These are phyloP conservation scores for Actinernus sp. DNA, from an alignment of 92 coral and sea anemone genomes.

Conservation along the genomic window DNA sequence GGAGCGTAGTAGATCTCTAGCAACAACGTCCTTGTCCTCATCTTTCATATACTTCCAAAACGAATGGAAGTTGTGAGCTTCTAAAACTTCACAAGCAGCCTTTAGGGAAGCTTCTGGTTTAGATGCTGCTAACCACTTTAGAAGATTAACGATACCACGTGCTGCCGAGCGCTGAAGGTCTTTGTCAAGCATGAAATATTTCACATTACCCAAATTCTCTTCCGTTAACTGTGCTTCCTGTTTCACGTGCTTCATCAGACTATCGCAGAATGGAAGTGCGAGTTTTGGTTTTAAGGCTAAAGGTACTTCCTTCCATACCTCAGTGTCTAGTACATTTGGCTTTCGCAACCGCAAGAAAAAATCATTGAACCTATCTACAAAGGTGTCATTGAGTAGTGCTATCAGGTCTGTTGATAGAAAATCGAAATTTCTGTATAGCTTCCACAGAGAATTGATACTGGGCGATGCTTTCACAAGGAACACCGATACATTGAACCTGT, in stretches of 20 bases:
- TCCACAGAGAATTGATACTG: constrained; percentile 39
- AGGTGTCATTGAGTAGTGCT: constrained; percentile 6
- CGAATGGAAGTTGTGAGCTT: not conserved
- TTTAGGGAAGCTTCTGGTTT: too few species aligned
- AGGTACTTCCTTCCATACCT: constrained; percentile 63
- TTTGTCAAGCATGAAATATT: constrained; percentile 27
- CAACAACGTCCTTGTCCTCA: not conserved
- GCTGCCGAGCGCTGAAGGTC: constrained; percentile 37
- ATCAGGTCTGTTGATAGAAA: not conserved
- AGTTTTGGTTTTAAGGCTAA: constrained; percentile 20
- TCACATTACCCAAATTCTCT: too few species aligned
- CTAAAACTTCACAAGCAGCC: too few species aligned
- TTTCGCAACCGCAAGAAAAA: constrained; percentile 8
- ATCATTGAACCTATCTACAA: not conserved
- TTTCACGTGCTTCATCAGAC: constrained; percentile 15
- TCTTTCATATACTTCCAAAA: constrained; percentile 6
- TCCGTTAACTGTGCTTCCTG: not conserved
- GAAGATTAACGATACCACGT: too few species aligned
- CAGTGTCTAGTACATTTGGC: constrained; percentile 38
- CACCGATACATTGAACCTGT: not conserved
- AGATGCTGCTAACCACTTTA: too few species aligned
- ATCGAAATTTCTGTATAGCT: constrained; percentile 5
- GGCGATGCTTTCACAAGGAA: constrained; percentile 18
- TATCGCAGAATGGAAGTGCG: constrained; percentile 49
- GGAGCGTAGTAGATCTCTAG: too few species aligned